Evolutionary conservation across 2,797 vertebrate genomes (phyloP).

Genomic region (Sebastes oblongus): DNA sequence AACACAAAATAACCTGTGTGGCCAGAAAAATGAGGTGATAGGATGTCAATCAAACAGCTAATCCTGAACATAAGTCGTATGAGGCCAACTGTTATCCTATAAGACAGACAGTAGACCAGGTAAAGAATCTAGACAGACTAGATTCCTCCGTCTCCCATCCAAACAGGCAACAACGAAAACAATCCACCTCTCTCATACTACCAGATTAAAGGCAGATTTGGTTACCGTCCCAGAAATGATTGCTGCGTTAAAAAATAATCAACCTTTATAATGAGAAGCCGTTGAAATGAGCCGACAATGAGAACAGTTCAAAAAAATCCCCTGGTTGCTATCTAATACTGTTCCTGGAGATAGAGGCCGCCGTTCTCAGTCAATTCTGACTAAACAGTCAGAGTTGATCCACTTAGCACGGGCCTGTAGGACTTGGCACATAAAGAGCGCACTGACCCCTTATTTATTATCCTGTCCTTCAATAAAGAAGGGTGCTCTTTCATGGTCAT

Average conservation of each 20-base stretch:
- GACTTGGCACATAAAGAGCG: constrained; percentile 21
- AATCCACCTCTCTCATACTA: constrained; percentile 25
- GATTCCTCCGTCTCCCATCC: constrained; percentile 47
- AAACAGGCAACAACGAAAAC: constrained; percentile 21
- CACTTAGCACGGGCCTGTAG: constrained; percentile 24
- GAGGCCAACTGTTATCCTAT: not conserved
- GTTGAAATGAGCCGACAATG: constrained; percentile 68
- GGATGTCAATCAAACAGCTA: not conserved
- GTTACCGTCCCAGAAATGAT: constrained; percentile 60
- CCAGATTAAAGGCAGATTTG: constrained; percentile 50
- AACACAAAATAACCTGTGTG: not conserved
- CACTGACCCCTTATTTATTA: constrained; percentile 48
- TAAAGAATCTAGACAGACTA: constrained; percentile 51
- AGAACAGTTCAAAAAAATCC: constrained; percentile 23
- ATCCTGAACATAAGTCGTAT: not conserved
- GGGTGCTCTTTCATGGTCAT: constrained; percentile 33
- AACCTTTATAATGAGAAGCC: constrained; percentile 70
- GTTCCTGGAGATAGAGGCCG: constrained; percentile 34
- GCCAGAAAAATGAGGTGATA: not conserved
- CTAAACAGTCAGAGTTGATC: constrained; percentile 26
- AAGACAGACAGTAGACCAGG: not conserved
- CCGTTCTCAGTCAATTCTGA: constrained; percentile 33
- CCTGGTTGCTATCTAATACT: constrained; percentile 39
- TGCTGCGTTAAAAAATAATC: constrained; percentile 59
- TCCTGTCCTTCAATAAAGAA: constrained; percentile 41